Percentiles rank a stretch among this genome's conserved stretches.
Evolutionary conservation across 2,888 invertebrate species (phyloP).

Genomic region (Lithosia quadra): DNA sequence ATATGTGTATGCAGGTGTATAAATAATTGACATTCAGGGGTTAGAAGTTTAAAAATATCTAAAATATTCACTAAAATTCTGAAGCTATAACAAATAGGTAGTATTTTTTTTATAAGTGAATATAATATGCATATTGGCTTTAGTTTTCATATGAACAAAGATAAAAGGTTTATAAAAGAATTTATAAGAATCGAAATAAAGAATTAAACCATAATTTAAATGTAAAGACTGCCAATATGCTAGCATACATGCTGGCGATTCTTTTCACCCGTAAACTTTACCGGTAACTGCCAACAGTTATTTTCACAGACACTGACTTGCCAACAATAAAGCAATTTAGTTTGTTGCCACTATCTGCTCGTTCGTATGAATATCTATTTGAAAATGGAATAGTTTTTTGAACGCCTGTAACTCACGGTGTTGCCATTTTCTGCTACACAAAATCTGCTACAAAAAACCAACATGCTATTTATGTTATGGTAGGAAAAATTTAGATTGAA

Average conservation of each 20-base stretch:
- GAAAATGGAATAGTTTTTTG: conserved; percentile 43
- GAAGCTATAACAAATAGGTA: too few species aligned
- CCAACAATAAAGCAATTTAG: conserved; percentile 71
- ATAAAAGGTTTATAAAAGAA: too few species aligned
- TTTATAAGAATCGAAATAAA: too few species aligned
- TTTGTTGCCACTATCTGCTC: conserved; percentile 45
- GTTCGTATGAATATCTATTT: conserved; percentile 52
- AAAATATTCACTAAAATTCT: too few species aligned
- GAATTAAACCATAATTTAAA: too few species aligned
- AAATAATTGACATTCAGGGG: too few species aligned
- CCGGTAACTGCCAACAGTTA: conserved; percentile 65
- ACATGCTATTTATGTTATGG: conserved; percentile 28
- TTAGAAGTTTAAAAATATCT: too few species aligned
- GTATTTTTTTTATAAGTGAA: too few species aligned
- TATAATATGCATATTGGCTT: too few species aligned
- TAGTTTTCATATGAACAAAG: too few species aligned
- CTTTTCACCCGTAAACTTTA: conserved; percentile 12
- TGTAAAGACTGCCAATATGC: conserved; percentile 13
- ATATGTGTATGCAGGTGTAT: too few species aligned
- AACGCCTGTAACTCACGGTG: conserved; percentile 24
- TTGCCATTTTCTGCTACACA: conserved; percentile 28
- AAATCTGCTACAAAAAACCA: conserved; percentile 37
- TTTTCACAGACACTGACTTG: conserved; percentile 71
- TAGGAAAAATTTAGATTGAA: conserved; percentile 16
- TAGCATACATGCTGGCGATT: conserved; percentile 13